Conservation (phyloP, 30 jellyfish, hydroid and myxozoan species). For the Pseudorhiza aurosa region DNA sequence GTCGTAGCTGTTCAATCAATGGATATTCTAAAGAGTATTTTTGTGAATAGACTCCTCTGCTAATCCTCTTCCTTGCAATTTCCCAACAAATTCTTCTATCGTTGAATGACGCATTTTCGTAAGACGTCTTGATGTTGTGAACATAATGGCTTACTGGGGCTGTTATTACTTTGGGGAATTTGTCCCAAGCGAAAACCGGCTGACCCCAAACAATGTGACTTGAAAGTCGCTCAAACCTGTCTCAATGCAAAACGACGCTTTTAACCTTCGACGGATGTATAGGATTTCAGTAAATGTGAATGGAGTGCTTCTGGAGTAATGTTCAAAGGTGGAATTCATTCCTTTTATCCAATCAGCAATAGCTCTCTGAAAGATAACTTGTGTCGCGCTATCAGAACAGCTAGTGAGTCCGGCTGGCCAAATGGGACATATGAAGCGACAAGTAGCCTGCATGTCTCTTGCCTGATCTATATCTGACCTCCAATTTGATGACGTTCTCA, state of each 20-base stretch:
- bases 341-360: no score
- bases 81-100: conserved; percentile 31
- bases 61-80: conserved; percentile 25
- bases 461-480: no score
- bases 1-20: conserved; percentile 6
- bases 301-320: no score
- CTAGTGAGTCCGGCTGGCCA: no score
- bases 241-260: not conserved
- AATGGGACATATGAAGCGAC: no score
- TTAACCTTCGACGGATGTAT: not conserved
- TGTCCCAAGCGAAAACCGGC: not conserved
- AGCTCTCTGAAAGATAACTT: no score
- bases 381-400: no score
- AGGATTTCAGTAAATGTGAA: no score
- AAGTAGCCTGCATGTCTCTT: no score
- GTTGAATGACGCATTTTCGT: conserved; percentile 12
- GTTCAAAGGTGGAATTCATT: no score
- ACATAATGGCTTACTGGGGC: conserved; percentile 14
- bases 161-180: not conserved
- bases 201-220: not conserved
- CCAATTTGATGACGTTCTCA: no score
- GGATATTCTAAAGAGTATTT: conserved; percentile 5
- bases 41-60: conserved; percentile 9
- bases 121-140: not conserved
- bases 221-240: not conserved